Conservation (phyloP, 2,888 invertebrate species). For the Troglohyphantes excavatus region DNA sequence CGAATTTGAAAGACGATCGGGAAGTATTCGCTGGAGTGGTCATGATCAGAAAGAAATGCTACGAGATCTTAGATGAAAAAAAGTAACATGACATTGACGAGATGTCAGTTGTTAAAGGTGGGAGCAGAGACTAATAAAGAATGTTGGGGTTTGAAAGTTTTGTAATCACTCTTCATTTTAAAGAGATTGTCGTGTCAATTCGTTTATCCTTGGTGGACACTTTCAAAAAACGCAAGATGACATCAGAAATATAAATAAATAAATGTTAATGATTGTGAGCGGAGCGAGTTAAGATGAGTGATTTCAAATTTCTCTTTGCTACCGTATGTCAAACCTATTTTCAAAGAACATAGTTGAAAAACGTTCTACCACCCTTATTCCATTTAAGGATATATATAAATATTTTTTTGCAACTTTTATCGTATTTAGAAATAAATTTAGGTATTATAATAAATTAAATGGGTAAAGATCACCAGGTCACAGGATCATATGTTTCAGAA, state of each 20-base stretch:
- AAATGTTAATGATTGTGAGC: neutral
- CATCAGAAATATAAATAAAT: neutral
- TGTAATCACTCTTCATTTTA: neutral
- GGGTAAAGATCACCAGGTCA: too few relatives aligned
- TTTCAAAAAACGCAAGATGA: neutral
- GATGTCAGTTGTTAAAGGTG: neutral
- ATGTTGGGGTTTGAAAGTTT: neutral
- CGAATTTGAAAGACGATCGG: constrained; percentile 65
- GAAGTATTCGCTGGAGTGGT: constrained; percentile 48
- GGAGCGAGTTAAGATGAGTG: neutral
- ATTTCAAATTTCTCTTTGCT: too few relatives aligned
- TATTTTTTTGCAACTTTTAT: too few relatives aligned
- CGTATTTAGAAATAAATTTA: too few relatives aligned
- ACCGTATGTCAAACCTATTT: too few relatives aligned
- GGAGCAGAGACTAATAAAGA: neutral
- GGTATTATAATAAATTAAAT: too few relatives aligned
- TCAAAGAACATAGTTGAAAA: too few relatives aligned
- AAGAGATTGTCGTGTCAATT: neutral
- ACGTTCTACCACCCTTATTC: too few relatives aligned
- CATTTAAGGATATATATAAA: too few relatives aligned
- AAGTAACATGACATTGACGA: too few relatives aligned
- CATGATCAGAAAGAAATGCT: constrained; percentile 20
- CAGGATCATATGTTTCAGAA: too few relatives aligned
- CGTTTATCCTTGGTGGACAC: neutral
- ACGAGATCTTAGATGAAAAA: too few relatives aligned